A percentile compares a stretch with the other conserved stretches of the same genome.
Evolutionary conservation across 2,888 invertebrate genomes (phyloP).

Genomic region (Syritta pipiens): DNA sequence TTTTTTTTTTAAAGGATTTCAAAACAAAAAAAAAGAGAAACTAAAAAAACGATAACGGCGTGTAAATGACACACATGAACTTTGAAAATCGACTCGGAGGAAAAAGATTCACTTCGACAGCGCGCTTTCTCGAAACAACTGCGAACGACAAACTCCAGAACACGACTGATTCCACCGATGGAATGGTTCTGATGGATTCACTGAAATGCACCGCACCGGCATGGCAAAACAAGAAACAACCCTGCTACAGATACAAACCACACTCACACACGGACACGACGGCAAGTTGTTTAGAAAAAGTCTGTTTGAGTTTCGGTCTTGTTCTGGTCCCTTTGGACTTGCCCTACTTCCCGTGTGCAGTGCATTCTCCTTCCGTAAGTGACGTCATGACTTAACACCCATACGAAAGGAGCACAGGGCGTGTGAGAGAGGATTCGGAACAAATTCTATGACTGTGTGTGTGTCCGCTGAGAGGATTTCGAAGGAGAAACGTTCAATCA

Average conservation of each 20-base stretch:
- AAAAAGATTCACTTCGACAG: background rate
- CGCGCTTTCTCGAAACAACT: slow-evolving; percentile 22
- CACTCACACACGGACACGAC: background rate
- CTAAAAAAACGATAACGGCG: slow-evolving; percentile 14
- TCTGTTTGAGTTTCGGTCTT: slow-evolving; percentile 5
- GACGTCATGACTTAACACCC: slow-evolving; percentile 48
- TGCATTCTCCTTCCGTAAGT: slow-evolving; percentile 44
- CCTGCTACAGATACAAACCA: slow-evolving; percentile 32
- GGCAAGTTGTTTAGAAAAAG: slow-evolving; percentile 54
- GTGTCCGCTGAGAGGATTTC: slow-evolving; percentile 31
- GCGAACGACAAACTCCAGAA: slow-evolving; percentile 59
- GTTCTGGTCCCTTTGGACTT: slow-evolving; percentile 59
- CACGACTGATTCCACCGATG: slow-evolving; percentile 62
- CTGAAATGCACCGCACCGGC: slow-evolving; percentile 58
- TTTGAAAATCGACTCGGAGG: slow-evolving; percentile 4
- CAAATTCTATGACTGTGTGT: slow-evolving; percentile 1
- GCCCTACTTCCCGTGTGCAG: slow-evolving; percentile 49
- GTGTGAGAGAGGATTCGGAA: slow-evolving; percentile 40
- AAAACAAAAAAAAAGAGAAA: background rate
- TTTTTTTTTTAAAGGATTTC: background rate
- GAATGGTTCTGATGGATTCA: slow-evolving; percentile 49
- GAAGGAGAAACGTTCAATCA: slow-evolving; percentile 39
- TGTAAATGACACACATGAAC: slow-evolving; percentile 56
- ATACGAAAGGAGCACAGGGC: background rate
- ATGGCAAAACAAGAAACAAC: slow-evolving; percentile 45